Conservation (phyloP, 1,140 invertebrate genomes). For the Zaprionus ghesquierei region DNA sequence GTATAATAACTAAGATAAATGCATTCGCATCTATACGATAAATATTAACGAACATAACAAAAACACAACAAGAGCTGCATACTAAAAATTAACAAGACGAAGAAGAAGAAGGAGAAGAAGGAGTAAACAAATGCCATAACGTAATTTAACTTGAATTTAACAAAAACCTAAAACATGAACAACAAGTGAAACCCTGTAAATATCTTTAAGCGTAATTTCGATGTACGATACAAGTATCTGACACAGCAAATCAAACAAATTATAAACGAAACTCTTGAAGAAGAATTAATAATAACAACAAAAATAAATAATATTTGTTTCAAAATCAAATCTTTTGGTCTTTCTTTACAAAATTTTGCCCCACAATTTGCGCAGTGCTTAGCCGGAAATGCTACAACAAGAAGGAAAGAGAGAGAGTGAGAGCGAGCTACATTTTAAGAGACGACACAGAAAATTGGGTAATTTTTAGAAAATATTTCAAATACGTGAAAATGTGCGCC, state of each 20-base stretch:
- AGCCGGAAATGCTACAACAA: slow-evolving; percentile 16
- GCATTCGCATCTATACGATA: slow-evolving; percentile 41
- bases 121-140: slow-evolving; percentile 64
- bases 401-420: too few species aligned
- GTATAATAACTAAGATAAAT: slow-evolving; percentile 45
- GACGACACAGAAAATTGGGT: slow-evolving; percentile 66
- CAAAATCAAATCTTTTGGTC: slow-evolving; percentile 46
- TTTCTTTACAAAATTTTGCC: neutral
- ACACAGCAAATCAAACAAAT: slow-evolving; percentile 55
- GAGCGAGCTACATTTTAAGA: slow-evolving; percentile 13
- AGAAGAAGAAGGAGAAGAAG: slow-evolving; percentile 11
- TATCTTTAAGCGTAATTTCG: slow-evolving; percentile 71
- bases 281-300: slow-evolving; percentile 59
- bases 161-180: slow-evolving; percentile 12
- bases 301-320: slow-evolving; percentile 72
- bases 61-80: slow-evolving; percentile 44
- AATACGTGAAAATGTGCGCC: slow-evolving; percentile 73
- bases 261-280: slow-evolving; percentile 60
- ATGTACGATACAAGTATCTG: slow-evolving; percentile 49
- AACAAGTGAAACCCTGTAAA: slow-evolving; percentile 59
- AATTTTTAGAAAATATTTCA: slow-evolving; percentile 80
- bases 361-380: slow-evolving; percentile 1
- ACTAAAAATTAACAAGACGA: slow-evolving; percentile 46
- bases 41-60: slow-evolving; percentile 13
- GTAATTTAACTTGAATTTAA: slow-evolving; percentile 76